A percentile compares a stretch with the other conserved stretches of the same genome.
These are phyloP conservation scores for Trichopria drosophilae DNA, from an alignment of 2,888 invertebrate genomes.

Conservation along the genomic window DNA sequence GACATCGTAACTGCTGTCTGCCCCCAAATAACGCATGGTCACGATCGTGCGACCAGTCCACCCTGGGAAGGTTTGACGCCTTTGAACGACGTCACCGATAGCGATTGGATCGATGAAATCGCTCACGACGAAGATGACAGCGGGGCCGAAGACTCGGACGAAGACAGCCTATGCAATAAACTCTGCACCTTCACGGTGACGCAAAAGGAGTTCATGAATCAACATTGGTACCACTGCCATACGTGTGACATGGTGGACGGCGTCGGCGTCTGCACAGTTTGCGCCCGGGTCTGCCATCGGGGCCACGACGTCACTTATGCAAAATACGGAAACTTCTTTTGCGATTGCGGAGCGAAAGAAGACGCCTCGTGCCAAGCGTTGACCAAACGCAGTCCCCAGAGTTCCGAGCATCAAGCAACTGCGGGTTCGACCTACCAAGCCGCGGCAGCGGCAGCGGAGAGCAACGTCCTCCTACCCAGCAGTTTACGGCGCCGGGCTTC, in stretches of 20 bases:
- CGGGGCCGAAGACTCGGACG: constrained; percentile 89
- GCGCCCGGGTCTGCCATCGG: constrained; percentile 95
- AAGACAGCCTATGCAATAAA: constrained; percentile 86
- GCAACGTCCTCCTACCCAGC: constrained; percentile 63
- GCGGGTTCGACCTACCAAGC: constrained; percentile 41
- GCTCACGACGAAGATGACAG: constrained; percentile 89
- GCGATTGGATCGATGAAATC: constrained; percentile 85
- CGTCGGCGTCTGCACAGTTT: constrained; percentile 96
- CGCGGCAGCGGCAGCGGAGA: constrained; percentile 45
- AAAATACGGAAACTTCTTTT: constrained; percentile 98
- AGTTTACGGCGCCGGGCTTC: constrained; percentile 67
- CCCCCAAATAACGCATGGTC: constrained; percentile 44
- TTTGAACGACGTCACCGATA: constrained; percentile 62
- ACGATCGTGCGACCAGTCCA: constrained; percentile 65
- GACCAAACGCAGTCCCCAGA: constrained; percentile 66
- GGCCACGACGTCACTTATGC: constrained; percentile 97
- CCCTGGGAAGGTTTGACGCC: constrained; percentile 75
- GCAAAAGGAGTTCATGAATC: constrained; percentile 97
- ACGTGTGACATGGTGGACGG: constrained; percentile 98
- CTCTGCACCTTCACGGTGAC: constrained; percentile 96
- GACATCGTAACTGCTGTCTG: constrained; percentile 70
- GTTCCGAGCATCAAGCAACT: constrained; percentile 48
- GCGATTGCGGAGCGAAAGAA: constrained; percentile 97
- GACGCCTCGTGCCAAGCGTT: constrained; percentile 74
- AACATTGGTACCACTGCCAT: constrained; percentile 98